A percentile compares a stretch with the other conserved stretches of the same genome.
phyloP scores from a whole-genome alignment of 2,113 vertebrate genomes.

The Grus americana region DNA sequence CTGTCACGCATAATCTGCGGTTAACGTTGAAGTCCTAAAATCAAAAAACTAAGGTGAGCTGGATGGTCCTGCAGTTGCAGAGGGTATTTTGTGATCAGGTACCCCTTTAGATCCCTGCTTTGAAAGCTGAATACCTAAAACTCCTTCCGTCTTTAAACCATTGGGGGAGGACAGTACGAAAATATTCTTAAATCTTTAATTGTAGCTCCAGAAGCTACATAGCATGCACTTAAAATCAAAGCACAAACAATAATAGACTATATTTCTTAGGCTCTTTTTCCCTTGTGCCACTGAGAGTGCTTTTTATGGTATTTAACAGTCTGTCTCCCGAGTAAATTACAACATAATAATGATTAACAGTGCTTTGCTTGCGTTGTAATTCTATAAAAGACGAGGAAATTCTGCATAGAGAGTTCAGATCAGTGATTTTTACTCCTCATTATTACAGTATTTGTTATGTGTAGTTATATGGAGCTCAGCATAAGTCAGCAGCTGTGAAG shows the following conservation, averaged over 20 bases:
- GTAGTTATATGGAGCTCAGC: not conserved
- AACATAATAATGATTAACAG: not conserved
- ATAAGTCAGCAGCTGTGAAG: not conserved
- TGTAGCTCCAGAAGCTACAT: not conserved
- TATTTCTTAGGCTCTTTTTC: not conserved
- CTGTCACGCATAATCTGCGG: accelerated
- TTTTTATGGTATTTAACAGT: not conserved
- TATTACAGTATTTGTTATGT: accelerated
- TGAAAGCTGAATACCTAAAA: not conserved
- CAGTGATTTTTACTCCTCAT: not conserved
- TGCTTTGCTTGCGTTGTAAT: not conserved
- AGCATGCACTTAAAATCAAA: not conserved
- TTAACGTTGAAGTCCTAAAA: not conserved
- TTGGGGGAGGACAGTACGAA: not conserved
- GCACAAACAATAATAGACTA: not conserved
- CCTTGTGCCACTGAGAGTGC: not conserved
- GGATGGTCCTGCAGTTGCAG: not conserved
- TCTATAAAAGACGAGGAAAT: not conserved
- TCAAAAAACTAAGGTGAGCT: not conserved
- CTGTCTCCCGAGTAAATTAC: not conserved
- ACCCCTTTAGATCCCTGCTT: not conserved
- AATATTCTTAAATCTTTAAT: not conserved
- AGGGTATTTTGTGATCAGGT: not conserved
- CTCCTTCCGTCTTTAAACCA: not conserved
- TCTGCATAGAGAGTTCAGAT: not conserved